Conservation (phyloP, 2,888 invertebrate species). For the Brachyptera putata region DNA sequence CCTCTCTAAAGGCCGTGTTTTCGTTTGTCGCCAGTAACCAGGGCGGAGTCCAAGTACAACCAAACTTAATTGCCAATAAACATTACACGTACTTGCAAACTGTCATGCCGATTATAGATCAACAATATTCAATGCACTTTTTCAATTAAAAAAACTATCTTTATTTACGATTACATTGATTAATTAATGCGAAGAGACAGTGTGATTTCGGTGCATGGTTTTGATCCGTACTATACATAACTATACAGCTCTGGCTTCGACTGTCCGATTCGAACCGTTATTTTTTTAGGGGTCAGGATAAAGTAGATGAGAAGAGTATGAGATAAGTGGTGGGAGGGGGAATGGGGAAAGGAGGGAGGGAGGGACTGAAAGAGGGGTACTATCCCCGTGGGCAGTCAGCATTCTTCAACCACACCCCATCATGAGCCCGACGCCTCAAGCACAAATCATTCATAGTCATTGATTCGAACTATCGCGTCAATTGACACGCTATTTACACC, state of each 20-base stretch:
- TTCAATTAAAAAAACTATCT: too few species aligned
- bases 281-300: slow-evolving; percentile 30
- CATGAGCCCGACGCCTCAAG: neutral
- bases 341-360: neutral
- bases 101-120: neutral
- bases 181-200: neutral
- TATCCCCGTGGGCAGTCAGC: slow-evolving; percentile 25
- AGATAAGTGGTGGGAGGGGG: slow-evolving; percentile 1
- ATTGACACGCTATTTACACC: neutral
- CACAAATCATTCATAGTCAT: slow-evolving; percentile 4
- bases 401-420: slow-evolving; percentile 24
- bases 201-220: slow-evolving; percentile 16
- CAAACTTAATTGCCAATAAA: slow-evolving; percentile 12
- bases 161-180: neutral
- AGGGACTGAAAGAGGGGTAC: slow-evolving; percentile 7
- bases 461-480: slow-evolving; percentile 11
- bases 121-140: neutral
- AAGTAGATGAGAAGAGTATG: slow-evolving; percentile 25
- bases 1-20: neutral
- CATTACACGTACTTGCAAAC: neutral
- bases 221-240: slow-evolving; percentile 12
- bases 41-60: slow-evolving; percentile 3
- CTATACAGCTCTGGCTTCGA: neutral
- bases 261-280: slow-evolving; percentile 24
- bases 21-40: neutral